Base-by-base conservation (phyloP, 2,113 vertebrate genomes). In the Reinhardtius hippoglossoides region DNA sequence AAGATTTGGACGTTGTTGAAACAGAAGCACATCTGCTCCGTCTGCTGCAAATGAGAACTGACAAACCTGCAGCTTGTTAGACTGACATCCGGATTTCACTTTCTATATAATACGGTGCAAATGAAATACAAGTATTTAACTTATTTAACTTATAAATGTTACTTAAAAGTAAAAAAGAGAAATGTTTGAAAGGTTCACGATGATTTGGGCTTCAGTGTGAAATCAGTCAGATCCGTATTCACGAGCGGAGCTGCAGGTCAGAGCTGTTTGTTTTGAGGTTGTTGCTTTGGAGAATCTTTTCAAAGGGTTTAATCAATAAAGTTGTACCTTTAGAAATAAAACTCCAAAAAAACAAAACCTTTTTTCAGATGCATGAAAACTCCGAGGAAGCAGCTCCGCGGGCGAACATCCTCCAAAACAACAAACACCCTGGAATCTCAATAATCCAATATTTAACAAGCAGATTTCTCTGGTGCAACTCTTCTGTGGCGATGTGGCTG, bases 271-370 rank as follows among this genome's bases (percentile, higher is more conserved):
- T 58, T 66, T 46, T 61, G 5, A 6, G 9, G 18, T 9, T 26
- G 48, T 37, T 76, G 18, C 21, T 57, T 56, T 64, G n/a, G 13
- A 71, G 55, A 67, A 57, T 61, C 1, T 61, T 59, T 71, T 67
- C 48, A 82, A 76, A 72, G 62, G 9, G 27, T n/a, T 8, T 10
- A 35, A 73, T 64, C 75, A 27, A 83, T 74, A 78, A 69, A 70
- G 1, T 0, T 44, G 52, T 14, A 37, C 31, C 50, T 82, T 56
- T 20, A 40, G 16, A 82, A 67, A 63, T 48, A 8, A 23, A 0
- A 37, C 35, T 5, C 27, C 27, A 5, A 4, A 37, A 37, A 37
- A 9, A 37, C 7, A 9, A 37, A 37, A 46, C 44, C 44, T 46
- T 16, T 46, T 5, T 46, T 46, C 21, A 71, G 13, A 68, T 40